Conservation (phyloP, 2,888 invertebrate species). For the Rhingia campestris region DNA sequence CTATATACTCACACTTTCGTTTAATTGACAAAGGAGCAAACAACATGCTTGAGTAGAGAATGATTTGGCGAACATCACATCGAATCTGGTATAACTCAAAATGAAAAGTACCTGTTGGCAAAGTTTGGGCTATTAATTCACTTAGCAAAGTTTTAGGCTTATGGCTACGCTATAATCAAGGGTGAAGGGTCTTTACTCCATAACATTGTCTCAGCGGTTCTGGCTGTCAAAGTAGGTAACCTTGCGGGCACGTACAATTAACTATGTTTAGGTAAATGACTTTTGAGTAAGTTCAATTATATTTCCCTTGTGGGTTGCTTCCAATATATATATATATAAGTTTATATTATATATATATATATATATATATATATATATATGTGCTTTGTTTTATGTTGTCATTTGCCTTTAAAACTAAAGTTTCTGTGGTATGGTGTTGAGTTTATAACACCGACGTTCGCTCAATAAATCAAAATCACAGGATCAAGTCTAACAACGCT, state of each 20-base stretch:
- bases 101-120: conserved; percentile 14
- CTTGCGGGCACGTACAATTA: not conserved
- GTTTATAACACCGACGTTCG: too few species aligned
- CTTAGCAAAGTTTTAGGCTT: conserved; percentile 22
- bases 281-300: not conserved
- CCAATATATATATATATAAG: too few species aligned
- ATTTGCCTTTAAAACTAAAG: not conserved
- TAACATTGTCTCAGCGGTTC: conserved; percentile 20
- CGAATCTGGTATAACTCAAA: too few species aligned
- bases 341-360: too few species aligned
- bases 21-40: conserved; percentile 4
- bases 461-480: conserved; percentile 17
- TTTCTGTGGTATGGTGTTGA: not conserved
- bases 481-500: conserved; percentile 22
- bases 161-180: conserved; percentile 23
- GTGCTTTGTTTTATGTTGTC: not conserved
- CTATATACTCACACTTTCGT: conserved; percentile 9
- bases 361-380: too few species aligned
- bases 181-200: conserved; percentile 31
- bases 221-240: conserved; percentile 22
- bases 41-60: conserved; percentile 16
- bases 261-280: too few species aligned
- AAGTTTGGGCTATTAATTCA: conserved; percentile 35
- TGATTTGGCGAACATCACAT: not conserved
- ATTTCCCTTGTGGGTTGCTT: not conserved